Percentiles rank a stretch among this genome's conserved stretches.
These are phyloP conservation scores for Gracilinanus agilis DNA, from an alignment of 2,113 vertebrate genomes.

Conservation along the genomic window DNA sequence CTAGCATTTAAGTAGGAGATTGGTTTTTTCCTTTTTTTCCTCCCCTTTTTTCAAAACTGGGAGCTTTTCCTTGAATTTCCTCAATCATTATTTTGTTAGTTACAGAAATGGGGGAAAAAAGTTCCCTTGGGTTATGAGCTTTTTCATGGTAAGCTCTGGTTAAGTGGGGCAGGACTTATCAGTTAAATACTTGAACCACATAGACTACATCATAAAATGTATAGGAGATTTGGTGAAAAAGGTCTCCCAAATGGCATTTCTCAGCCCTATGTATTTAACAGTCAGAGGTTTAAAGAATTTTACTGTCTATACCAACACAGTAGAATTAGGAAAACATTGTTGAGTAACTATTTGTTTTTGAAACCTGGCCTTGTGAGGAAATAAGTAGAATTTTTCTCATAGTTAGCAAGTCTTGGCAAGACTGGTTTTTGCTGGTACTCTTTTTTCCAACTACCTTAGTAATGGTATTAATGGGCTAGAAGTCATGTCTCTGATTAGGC, in stretches of 20 bases:
- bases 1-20: slow-evolving; percentile 45
- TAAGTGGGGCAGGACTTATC: slow-evolving; percentile 53
- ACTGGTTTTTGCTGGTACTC: slow-evolving; percentile 61
- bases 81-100: slow-evolving; percentile 49
- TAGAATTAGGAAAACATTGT: slow-evolving; percentile 35
- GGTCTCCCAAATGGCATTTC: slow-evolving; percentile 25
- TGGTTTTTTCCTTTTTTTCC: neutral
- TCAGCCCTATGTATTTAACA: neutral
- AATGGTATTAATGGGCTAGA: slow-evolving; percentile 41
- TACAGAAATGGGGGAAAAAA: slow-evolving; percentile 70
- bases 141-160: slow-evolving; percentile 55
- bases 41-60: neutral
- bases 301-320: neutral
- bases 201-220: slow-evolving; percentile 29
- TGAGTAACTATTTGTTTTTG: slow-evolving; percentile 55
- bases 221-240: slow-evolving; percentile 22
- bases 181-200: slow-evolving; percentile 26
- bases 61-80: slow-evolving; percentile 44
- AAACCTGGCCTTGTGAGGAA: slow-evolving; percentile 49
- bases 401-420: slow-evolving; percentile 65
- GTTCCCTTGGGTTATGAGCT: slow-evolving; percentile 70
- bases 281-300: slow-evolving; percentile 10
- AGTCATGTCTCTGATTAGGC: slow-evolving; percentile 10
- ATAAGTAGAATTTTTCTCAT: slow-evolving; percentile 54
- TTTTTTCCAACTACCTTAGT: slow-evolving; percentile 37